These are phyloP conservation scores for Eublepharis macularius DNA, from an alignment of 2,113 vertebrate genomes.

Conservation along the genomic window DNA sequence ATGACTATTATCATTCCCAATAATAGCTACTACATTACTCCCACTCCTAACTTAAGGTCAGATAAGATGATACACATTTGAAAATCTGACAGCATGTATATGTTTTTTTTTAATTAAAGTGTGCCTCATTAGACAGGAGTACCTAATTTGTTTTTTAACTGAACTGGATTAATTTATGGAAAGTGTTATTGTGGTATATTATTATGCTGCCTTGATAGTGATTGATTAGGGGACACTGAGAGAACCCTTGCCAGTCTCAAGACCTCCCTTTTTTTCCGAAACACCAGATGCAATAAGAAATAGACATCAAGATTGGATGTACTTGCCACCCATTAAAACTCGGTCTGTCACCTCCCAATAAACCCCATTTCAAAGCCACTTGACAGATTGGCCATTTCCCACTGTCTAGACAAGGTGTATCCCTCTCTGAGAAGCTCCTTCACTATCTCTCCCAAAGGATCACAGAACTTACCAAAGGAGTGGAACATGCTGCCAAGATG, in stretches of 20 bases:
- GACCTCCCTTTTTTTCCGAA: background rate
- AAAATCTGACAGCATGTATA: background rate
- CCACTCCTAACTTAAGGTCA: no score
- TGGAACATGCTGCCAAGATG: background rate
- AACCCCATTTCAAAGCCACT: background rate
- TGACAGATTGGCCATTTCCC: background rate
- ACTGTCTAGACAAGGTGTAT: background rate
- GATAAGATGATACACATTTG: background rate
- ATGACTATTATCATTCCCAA: no score
- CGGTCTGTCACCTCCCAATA: background rate
- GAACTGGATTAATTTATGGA: background rate
- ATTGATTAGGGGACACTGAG: background rate
- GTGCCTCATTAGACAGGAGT: background rate
- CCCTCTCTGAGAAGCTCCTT: background rate
- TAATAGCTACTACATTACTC: no score
- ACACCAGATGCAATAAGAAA: background rate
- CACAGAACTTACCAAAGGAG: background rate
- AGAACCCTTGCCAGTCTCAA: background rate
- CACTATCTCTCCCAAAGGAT: background rate
- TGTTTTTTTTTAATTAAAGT: background rate
- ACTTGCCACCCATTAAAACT: background rate
- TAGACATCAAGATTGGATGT: background rate
- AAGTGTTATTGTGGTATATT: background rate
- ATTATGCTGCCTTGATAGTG: background rate
- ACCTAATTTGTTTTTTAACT: background rate